Conservation (phyloP, 2,113 vertebrate genomes). For the Scopus umbretta region DNA sequence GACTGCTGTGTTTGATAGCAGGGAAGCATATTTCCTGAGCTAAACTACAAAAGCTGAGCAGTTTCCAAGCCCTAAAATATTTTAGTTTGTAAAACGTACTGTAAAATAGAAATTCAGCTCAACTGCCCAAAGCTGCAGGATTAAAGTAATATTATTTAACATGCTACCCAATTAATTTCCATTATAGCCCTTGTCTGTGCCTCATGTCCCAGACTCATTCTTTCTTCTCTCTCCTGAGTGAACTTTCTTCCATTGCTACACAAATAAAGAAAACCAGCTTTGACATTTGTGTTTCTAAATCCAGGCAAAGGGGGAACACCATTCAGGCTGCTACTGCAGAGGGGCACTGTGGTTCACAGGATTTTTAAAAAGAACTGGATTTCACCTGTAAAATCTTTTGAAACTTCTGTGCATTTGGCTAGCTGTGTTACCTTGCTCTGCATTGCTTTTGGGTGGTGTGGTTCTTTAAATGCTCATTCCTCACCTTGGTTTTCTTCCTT, state of each 20-base stretch:
- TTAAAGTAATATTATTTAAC: constrained; percentile 73
- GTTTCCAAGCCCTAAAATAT: constrained; percentile 59
- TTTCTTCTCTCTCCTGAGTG: constrained; percentile 62
- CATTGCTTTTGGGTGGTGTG: background rate
- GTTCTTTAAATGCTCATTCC: background rate
- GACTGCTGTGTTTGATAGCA: constrained; percentile 29
- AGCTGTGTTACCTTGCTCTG: background rate
- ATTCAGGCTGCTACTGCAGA: background rate
- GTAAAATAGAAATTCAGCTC: constrained; percentile 68
- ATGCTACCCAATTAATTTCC: constrained; percentile 67
- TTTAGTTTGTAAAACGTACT: constrained; percentile 63
- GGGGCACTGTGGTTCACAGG: background rate
- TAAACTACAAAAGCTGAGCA: background rate
- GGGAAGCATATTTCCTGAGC: constrained; percentile 64
- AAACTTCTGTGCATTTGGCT: background rate
- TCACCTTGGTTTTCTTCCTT: background rate
- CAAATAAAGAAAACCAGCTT: constrained; percentile 61
- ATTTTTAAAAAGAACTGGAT: background rate
- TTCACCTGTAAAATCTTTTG: background rate
- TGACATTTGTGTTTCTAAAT: constrained; percentile 42
- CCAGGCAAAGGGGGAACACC: background rate
- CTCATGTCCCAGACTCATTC: constrained; percentile 42
- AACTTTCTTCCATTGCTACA: constrained; percentile 59
- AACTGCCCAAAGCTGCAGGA: constrained; percentile 63
- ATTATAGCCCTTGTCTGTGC: constrained; percentile 49